These are phyloP conservation scores for Allolobophora icterica DNA, from an alignment of 2,888 invertebrate species.

Conservation along the genomic window DNA sequence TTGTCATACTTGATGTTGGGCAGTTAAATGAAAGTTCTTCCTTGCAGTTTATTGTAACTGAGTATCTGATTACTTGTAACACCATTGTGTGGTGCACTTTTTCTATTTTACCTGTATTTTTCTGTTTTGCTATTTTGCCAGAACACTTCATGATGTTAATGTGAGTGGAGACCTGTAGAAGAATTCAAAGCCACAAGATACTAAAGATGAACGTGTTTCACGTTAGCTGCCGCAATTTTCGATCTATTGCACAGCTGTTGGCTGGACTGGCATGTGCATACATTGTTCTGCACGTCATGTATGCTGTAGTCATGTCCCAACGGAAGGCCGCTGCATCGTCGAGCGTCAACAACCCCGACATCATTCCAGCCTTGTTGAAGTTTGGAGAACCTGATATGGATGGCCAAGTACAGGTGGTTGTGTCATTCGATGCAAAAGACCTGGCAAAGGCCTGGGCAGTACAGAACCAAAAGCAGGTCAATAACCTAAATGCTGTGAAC, in stretches of 20 bases:
- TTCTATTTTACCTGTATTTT: neutral
- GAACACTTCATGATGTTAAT: neutral
- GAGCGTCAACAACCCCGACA: neutral
- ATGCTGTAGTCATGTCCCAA: neutral
- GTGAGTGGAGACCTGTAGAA: neutral
- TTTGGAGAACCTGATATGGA: conserved; percentile 29
- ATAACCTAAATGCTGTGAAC: neutral
- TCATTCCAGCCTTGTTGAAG: conserved; percentile 38
- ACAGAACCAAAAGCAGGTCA: neutral
- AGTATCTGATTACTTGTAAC: too few relatives aligned
- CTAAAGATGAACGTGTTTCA: conserved; percentile 26
- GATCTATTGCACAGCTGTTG: neutral
- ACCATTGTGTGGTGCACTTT: neutral
- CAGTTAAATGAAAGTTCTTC: too few relatives aligned
- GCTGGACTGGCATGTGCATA: neutral
- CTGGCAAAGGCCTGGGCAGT: conserved; percentile 31
- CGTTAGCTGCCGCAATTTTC: conserved; percentile 3
- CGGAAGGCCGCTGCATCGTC: neutral
- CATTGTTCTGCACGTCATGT: neutral
- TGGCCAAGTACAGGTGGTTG: conserved; percentile 33
- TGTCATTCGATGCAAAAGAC: conserved; percentile 37
- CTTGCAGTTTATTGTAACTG: too few relatives aligned
- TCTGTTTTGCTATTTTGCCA: neutral
- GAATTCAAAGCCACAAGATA: neutral
- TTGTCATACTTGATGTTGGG: too few relatives aligned